Evolutionary conservation across 2,888 invertebrate genomes (phyloP).

Genomic region (Incurvaria masculella): DNA sequence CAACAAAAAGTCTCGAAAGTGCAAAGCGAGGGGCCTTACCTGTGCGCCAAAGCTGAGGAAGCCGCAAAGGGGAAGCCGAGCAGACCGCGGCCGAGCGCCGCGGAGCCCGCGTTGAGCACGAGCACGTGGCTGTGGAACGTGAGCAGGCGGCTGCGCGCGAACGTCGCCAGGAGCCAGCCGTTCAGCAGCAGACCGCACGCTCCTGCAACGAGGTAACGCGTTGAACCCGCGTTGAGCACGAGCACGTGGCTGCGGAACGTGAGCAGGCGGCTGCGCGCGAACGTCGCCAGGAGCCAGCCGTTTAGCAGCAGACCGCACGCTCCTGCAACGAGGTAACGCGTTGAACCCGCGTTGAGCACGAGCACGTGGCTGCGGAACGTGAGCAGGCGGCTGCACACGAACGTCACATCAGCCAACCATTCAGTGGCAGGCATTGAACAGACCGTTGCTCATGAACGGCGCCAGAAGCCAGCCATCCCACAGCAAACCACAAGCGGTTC

Average conservation of each 20-base stretch:
- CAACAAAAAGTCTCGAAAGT: too few relatives aligned
- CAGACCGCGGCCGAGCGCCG: conserved; percentile 49
- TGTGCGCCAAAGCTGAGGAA: conserved; percentile 49
- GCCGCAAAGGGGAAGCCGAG: conserved; percentile 54
- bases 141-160: conserved; percentile 53
- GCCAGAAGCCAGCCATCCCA: too few relatives aligned
- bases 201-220: conserved; percentile 32
- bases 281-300: conserved; percentile 53
- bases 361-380: conserved; percentile 51
- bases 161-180: conserved; percentile 53
- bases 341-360: conserved; percentile 53
- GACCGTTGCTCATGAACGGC: too few relatives aligned
- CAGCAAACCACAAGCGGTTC: too few relatives aligned
- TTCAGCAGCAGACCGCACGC: conserved; percentile 54
- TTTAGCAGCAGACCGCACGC: conserved; percentile 54
- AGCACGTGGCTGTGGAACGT: conserved; percentile 51
- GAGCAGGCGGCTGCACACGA: conserved; percentile 53
- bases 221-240: conserved; percentile 53
- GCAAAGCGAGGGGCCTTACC: too few relatives aligned
- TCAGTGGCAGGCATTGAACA: conserved; percentile 55
- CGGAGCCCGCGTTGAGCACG: conserved; percentile 51
- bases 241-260: conserved; percentile 51
- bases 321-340: conserved; percentile 32
- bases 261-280: conserved; percentile 53
- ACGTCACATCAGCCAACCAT: conserved; percentile 55